These are phyloP conservation scores for Sebastiscus albofasciatus DNA, from an alignment of 2,797 vertebrate species.

Conservation along the genomic window DNA sequence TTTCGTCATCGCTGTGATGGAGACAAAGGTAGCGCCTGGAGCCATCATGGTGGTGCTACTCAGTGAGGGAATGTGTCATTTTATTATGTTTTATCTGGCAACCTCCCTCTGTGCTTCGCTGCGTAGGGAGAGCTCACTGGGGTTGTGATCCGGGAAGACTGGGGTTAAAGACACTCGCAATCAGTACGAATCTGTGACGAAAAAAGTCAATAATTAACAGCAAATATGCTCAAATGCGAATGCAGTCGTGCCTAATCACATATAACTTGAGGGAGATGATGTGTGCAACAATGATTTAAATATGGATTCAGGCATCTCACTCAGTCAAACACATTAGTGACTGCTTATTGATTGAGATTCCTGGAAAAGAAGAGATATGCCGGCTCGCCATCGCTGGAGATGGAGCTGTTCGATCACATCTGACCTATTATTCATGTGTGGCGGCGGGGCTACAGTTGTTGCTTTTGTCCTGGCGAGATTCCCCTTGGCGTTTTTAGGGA, in stretches of 20 bases:
- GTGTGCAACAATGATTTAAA: slow-evolving; percentile 78
- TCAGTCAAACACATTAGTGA: slow-evolving; percentile 78
- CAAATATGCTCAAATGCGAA: slow-evolving; percentile 38
- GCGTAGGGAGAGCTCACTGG: not conserved
- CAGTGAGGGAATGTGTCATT: slow-evolving; percentile 79
- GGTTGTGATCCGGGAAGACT: slow-evolving; percentile 22
- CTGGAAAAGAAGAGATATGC: slow-evolving; percentile 72
- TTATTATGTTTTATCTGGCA: slow-evolving; percentile 77
- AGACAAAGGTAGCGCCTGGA: slow-evolving; percentile 85
- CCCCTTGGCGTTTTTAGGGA: not conserved
- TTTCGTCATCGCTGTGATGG: slow-evolving; percentile 82
- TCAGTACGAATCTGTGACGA: not conserved
- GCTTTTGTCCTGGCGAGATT: slow-evolving; percentile 35
- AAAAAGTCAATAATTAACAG: slow-evolving; percentile 39
- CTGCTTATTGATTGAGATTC: slow-evolving; percentile 82
- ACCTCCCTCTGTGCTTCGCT: slow-evolving; percentile 55
- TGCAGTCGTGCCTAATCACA: slow-evolving; percentile 68
- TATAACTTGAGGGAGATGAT: slow-evolving; percentile 74
- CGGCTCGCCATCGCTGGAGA: slow-evolving; percentile 59
- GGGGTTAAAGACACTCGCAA: slow-evolving; percentile 6
- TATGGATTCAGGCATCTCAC: slow-evolving; percentile 77
- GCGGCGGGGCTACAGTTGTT: slow-evolving; percentile 46
- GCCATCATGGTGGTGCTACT: slow-evolving; percentile 74
- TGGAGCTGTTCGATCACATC: slow-evolving; percentile 74
- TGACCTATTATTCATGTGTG: slow-evolving; percentile 77